Percentiles rank a stretch among this genome's conserved stretches.
Evolutionary conservation across 2,797 vertebrate genomes (phyloP).

Genomic region (Notolabrus celidotus): DNA sequence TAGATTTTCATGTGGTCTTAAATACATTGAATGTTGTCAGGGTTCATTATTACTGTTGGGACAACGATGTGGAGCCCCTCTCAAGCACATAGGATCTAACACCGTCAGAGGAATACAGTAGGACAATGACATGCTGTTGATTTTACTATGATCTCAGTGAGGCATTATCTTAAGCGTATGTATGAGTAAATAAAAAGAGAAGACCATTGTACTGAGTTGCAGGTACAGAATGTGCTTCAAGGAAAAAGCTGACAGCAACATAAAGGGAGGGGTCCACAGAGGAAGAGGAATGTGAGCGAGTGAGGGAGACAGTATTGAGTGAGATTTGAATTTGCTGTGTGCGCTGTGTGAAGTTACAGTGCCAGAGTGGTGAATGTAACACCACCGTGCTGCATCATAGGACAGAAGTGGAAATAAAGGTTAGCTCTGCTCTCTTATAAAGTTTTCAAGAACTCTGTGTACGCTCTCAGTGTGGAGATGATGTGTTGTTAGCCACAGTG

Average conservation of each 20-base stretch:
- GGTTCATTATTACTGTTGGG: too few species aligned
- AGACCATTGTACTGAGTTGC: background rate
- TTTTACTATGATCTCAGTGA: background rate
- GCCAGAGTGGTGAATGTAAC: constrained; percentile 68
- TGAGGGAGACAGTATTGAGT: constrained; percentile 17
- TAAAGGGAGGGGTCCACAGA: constrained; percentile 21
- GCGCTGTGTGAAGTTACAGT: constrained; percentile 47
- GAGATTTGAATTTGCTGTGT: constrained; percentile 57
- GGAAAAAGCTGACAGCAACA: constrained; percentile 24
- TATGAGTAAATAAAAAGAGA: background rate
- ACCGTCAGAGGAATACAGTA: too few species aligned
- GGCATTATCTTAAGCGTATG: background rate
- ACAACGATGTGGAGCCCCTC: too few species aligned
- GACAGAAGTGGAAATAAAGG: constrained; percentile 16
- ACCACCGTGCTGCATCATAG: constrained; percentile 46
- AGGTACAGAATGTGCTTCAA: constrained; percentile 42
- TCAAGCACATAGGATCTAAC: too few species aligned
- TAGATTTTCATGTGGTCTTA: too few species aligned
- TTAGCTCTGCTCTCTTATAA: constrained; percentile 1
- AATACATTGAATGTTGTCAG: too few species aligned
- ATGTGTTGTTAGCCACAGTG: background rate
- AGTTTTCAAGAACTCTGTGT: constrained; percentile 9
- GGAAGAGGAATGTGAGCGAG: constrained; percentile 51
- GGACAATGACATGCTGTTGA: too few species aligned
- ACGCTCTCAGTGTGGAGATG: background rate